Evolutionary conservation across 2,888 invertebrate species (phyloP), one percentile per base, ranked within the genome.

Genomic region (Hydrotaea diabolus): DNA sequence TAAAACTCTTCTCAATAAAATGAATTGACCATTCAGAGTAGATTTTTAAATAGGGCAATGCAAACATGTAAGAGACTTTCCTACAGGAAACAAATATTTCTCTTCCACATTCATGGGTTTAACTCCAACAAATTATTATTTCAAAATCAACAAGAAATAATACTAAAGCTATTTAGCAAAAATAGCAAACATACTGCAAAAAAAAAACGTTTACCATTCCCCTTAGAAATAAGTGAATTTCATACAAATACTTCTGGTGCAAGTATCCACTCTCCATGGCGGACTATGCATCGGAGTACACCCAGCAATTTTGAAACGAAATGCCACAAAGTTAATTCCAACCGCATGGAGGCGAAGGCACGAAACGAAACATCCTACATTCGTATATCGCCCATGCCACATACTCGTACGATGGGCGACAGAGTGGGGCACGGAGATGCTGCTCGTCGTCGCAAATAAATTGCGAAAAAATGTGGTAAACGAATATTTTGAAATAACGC

Each of bases 401-500:
- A n/a, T 49, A n/a, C n/a, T 4, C 49, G 8, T 26, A 36, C 62
- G 39, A 31, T n/a, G n/a, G n/a, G n/a, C 15, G 26, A 31, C 62
- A 62, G 15, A 5, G 31, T 31, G 3, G 7, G 7, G 31, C 39
- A 7, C 2, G 43, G 46, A 13, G 15, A n/a, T n/a, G n/a, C n/a
- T n/a, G n/a, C 26, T 62, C n/a, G n/a, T n/a, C 66, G 36, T 13
- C 31, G 69, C 19, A 69, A 69, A 69, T 69, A 69, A 69, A 69
- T 46, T 43, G 69, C 43, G 69, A 46, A 69, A 69, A 69, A 43
- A 69, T 69, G 69, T 46, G 69, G 69, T 69, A 80, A 59, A 49
- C 53, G 71, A 53, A 81, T 80, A 23, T 64, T 78, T 74, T 71
- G 80, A 81, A 84, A 84, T 62, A 78, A 81, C 74, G 59, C 74